A percentile compares a stretch with the other conserved stretches of the same genome.
These are phyloP conservation scores for Patiria miniata DNA, from an alignment of 35 echinoderm and acorn worm genomes.

Conservation along the genomic window DNA sequence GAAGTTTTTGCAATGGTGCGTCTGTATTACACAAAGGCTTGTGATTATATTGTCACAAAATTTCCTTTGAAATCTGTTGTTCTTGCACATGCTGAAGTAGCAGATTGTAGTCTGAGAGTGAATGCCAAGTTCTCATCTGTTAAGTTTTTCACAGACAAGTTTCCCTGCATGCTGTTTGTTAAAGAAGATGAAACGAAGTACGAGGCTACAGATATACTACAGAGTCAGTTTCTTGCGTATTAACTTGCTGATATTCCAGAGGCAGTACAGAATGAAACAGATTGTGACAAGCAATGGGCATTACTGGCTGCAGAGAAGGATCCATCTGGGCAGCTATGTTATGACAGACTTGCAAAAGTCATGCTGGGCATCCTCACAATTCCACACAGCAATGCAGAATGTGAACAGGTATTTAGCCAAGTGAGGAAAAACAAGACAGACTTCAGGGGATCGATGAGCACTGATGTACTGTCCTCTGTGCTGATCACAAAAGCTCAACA, in stretches of 20 bases:
- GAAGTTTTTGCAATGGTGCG: not conserved
- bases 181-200: not conserved
- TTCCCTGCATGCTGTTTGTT: constrained; percentile 23
- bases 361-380: constrained; percentile 35
- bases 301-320: not conserved
- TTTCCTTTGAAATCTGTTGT: constrained; percentile 30
- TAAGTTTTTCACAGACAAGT: constrained; percentile 36
- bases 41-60: constrained; percentile 25
- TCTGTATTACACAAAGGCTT: constrained; percentile 9
- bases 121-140: constrained; percentile 34
- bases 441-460: constrained; percentile 43
- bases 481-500: constrained; percentile 11
- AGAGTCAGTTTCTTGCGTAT: constrained; percentile 24
- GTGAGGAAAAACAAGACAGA: constrained; percentile 46
- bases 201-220: constrained; percentile 10
- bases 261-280: not conserved
- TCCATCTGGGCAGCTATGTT: constrained; percentile 16
- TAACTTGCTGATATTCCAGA: not conserved
- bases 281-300: constrained; percentile 22
- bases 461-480: not conserved
- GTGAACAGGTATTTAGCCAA: constrained; percentile 19
- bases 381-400: constrained; percentile 37
- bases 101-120: not conserved
- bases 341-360: constrained; percentile 11
- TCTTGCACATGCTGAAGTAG: constrained; percentile 26